phyloP scores from a whole-genome alignment of 2,888 invertebrate genomes.

The Agriotes lineatus region DNA sequence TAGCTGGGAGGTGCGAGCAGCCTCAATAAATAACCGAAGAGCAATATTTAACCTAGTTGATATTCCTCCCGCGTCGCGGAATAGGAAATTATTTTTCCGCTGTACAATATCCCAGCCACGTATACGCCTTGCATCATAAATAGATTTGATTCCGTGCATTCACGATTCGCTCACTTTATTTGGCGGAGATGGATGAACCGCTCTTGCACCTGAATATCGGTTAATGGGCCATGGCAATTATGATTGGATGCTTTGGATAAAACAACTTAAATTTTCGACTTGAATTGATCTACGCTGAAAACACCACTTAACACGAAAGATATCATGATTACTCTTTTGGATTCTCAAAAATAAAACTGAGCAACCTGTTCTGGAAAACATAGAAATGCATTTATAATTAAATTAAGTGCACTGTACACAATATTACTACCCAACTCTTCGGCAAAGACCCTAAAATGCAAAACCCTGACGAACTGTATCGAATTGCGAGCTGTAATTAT shows the following conservation, averaged over 20 bases:
- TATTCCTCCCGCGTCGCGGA: slow-evolving; percentile 56
- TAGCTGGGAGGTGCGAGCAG: slow-evolving; percentile 45
- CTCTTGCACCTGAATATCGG: too few species aligned
- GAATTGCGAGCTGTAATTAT: slow-evolving; percentile 39
- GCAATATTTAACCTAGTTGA: slow-evolving; percentile 59
- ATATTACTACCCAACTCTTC: too few species aligned
- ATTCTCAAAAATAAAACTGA: too few species aligned
- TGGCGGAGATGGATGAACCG: slow-evolving; percentile 24
- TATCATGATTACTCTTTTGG: too few species aligned
- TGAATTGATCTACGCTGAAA: too few species aligned
- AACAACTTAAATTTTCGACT: too few species aligned
- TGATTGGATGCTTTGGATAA: too few species aligned
- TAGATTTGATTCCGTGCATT: slow-evolving; percentile 55
- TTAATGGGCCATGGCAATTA: slow-evolving; percentile 37
- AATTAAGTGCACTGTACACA: too few species aligned
- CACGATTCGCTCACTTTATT: slow-evolving; percentile 44
- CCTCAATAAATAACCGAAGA: slow-evolving; percentile 54
- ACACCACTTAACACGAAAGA: too few species aligned
- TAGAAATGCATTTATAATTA: too few species aligned
- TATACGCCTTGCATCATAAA: slow-evolving; percentile 57
- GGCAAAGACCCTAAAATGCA: too few species aligned
- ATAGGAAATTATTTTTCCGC: slow-evolving; percentile 61
- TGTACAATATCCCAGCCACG: slow-evolving; percentile 58
- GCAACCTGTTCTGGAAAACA: too few species aligned
- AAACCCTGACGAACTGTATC: slow-evolving; percentile 1